Evolutionary conservation across 1,140 invertebrate genomes (phyloP).

Genomic region (Papilio helenus): DNA sequence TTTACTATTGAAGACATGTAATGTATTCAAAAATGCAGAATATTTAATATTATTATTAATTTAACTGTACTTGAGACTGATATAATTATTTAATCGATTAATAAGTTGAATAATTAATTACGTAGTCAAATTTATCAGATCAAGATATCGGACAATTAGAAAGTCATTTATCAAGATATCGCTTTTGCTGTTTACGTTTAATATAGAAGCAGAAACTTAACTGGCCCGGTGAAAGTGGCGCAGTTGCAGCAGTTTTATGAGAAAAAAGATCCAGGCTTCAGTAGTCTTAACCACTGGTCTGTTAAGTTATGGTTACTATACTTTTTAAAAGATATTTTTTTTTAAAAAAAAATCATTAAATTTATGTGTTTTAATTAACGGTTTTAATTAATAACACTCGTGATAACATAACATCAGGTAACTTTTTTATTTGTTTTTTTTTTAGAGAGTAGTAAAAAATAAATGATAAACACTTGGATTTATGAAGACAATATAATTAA

Average conservation of each 20-base stretch:
- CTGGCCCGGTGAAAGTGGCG: too few species aligned
- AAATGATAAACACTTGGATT: slow-evolving; percentile 72
- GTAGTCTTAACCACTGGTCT: too few species aligned
- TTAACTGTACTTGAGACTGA: background rate
- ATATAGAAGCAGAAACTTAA: too few species aligned
- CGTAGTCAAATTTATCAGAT: background rate
- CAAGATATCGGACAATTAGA: background rate
- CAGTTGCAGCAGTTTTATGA: too few species aligned
- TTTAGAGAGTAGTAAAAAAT: slow-evolving; percentile 49
- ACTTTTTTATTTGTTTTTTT: too few species aligned
- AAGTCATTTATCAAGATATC: background rate
- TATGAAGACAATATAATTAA: slow-evolving; percentile 83
- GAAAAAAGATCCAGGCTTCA: background rate
- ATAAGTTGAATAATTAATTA: slow-evolving; percentile 4
- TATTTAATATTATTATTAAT: background rate
- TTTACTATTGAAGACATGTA: too few species aligned
- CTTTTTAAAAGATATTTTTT: too few species aligned
- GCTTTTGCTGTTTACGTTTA: background rate
- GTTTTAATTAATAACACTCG: background rate
- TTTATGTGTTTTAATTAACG: background rate
- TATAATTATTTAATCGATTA: slow-evolving; percentile 5
- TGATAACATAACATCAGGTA: background rate
- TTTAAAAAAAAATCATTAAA: too few species aligned
- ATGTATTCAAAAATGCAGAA: too few species aligned
- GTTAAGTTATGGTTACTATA: too few species aligned